Conservation (phyloP, 1,140 invertebrate species). For the Diorhabda carinulata region DNA sequence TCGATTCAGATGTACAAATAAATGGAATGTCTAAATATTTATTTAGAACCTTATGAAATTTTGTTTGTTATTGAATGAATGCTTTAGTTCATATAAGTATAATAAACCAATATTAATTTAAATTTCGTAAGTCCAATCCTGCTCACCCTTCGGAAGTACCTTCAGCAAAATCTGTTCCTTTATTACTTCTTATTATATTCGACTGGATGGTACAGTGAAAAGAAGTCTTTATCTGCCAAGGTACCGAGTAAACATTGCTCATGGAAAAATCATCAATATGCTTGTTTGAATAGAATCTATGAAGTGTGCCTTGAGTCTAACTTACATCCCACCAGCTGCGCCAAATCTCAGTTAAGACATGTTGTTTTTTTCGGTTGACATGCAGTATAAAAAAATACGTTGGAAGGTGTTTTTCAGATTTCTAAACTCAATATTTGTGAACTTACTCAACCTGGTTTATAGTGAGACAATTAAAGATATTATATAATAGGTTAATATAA, state of each 20-base stretch:
- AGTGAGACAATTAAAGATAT: no score
- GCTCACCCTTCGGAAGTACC: not conserved
- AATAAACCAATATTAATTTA: no score
- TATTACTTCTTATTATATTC: conserved; percentile 3
- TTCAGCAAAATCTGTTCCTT: not conserved
- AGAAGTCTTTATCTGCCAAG: not conserved
- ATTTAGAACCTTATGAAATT: no score
- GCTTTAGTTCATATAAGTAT: no score
- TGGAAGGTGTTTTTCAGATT: no score
- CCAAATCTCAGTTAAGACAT: not conserved
- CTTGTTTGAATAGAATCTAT: not conserved
- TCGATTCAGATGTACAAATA: no score
- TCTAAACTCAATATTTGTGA: no score
- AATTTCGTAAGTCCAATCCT: not conserved
- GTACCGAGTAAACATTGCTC: not conserved
- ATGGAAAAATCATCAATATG: conserved; percentile 1
- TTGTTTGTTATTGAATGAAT: no score
- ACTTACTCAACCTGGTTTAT: no score
- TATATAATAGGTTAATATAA: no score
- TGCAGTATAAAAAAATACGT: no score
- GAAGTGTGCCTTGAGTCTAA: not conserved
- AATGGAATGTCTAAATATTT: no score
- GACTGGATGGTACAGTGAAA: not conserved
- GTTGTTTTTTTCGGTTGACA: not conserved
- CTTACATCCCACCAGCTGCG: not conserved